Conservation (phyloP, 2,113 vertebrate species). For the Pogona vitticeps region DNA sequence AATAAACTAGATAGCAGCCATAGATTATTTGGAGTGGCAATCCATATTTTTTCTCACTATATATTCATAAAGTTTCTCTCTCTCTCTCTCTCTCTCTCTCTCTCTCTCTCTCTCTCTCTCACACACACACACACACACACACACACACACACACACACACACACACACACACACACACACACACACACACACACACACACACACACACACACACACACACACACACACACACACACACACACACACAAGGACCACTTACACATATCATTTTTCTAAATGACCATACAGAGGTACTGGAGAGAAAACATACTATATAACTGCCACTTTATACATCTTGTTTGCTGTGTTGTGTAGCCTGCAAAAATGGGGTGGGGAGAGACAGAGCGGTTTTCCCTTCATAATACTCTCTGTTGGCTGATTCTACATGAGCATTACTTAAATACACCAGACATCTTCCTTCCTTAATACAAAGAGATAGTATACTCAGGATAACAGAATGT, state of each 20-base stretch:
- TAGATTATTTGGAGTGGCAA: background rate
- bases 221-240: too few species aligned
- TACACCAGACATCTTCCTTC: background rate
- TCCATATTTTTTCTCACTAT: background rate
- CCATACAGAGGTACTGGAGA: conserved; percentile 10
- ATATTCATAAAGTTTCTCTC: background rate
- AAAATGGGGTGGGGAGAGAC: conserved; percentile 8
- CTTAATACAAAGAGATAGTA: conserved; percentile 4
- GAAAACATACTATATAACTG: conserved; percentile 15
- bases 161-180: too few species aligned
- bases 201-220: background rate
- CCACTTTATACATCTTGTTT: background rate
- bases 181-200: too few species aligned
- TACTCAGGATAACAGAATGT: background rate
- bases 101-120: too few species aligned
- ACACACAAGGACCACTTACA: background rate
- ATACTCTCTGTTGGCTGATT: conserved; percentile 1
- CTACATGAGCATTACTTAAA: background rate
- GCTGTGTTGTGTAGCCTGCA: background rate
- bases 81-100: too few species aligned
- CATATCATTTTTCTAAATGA: background rate
- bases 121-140: too few species aligned
- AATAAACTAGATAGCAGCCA: background rate
- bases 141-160: too few species aligned
- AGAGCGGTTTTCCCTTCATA: background rate